phyloP scores from a whole-genome alignment of 2,797 vertebrate species.

The Syngnathus acus region DNA sequence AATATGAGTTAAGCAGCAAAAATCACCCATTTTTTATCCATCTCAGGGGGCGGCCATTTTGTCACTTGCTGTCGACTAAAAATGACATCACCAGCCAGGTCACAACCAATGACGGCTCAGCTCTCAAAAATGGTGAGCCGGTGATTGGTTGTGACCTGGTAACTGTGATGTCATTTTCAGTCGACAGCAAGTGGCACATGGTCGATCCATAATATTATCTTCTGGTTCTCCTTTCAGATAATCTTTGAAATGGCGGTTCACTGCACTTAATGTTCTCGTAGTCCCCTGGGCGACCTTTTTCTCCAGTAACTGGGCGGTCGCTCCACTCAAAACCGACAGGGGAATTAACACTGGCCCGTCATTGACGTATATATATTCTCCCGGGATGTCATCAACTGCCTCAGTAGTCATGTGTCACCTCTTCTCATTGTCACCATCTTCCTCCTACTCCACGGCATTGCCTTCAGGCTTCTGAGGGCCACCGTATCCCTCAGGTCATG shows the following conservation, averaged over 20 bases:
- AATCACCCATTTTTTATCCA: no score
- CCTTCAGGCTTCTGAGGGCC: constrained; percentile 35
- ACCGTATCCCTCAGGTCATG: constrained; percentile 35
- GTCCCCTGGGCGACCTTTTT: constrained; percentile 33
- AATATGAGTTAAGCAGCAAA: no score
- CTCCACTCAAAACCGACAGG: constrained; percentile 23
- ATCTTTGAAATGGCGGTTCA: not conserved
- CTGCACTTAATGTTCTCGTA: not conserved
- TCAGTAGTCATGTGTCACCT: constrained; percentile 16
- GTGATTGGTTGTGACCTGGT: no score
- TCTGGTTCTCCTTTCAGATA: not conserved
- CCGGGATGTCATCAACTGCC: constrained; percentile 41
- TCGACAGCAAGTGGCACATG: no score
- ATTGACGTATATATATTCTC: constrained; percentile 37
- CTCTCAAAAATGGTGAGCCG: no score
- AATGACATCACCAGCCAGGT: no score
- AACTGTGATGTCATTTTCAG: no score
- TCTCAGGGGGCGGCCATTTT: no score
- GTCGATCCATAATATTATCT: no score
- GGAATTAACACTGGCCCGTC: constrained; percentile 40
- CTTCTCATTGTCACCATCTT: constrained; percentile 3
- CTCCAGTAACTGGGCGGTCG: constrained; percentile 21
- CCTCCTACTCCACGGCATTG: constrained; percentile 21
- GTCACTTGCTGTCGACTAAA: no score
- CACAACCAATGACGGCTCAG: no score